Evolutionary conservation across 2,888 invertebrate species (phyloP).

Genomic region (Autographa pulchrina): DNA sequence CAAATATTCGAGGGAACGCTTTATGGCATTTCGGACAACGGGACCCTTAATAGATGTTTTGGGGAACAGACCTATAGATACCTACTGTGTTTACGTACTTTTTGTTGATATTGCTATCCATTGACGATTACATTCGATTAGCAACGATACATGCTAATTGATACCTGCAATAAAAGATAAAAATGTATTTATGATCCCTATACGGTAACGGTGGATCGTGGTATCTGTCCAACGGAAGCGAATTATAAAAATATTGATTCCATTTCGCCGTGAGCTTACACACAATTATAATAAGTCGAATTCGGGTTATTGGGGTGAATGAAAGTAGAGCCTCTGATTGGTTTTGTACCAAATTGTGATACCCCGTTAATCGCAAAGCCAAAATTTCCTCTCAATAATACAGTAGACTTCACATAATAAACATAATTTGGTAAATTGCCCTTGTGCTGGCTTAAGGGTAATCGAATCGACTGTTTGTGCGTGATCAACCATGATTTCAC

Average conservation of each 20-base stretch:
- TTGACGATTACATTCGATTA: neutral
- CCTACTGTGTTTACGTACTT: neutral
- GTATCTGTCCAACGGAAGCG: conserved; percentile 35
- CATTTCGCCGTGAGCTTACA: conserved; percentile 31
- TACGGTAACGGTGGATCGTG: conserved; percentile 13
- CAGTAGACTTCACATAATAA: conserved; percentile 8
- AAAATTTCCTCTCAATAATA: conserved; percentile 10
- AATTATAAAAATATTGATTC: conserved; percentile 40
- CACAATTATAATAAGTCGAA: conserved; percentile 15
- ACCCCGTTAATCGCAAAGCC: conserved; percentile 22
- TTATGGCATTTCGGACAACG: conserved; percentile 75
- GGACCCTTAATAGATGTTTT: conserved; percentile 65
- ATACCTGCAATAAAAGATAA: conserved; percentile 42
- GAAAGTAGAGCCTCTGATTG: conserved; percentile 49
- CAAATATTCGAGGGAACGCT: conserved; percentile 74
- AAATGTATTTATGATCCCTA: conserved; percentile 32
- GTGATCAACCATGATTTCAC: neutral
- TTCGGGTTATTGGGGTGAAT: conserved; percentile 47
- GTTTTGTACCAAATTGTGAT: conserved; percentile 36
- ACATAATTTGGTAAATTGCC: neutral
- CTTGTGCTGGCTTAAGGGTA: neutral
- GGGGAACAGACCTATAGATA: conserved; percentile 30
- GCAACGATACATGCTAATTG: conserved; percentile 32
- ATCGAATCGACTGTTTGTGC: neutral
- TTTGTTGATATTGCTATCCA: neutral